These are phyloP conservation scores for Polypedilum vanderplanki DNA, from an alignment of 1,140 invertebrate genomes.

Conservation along the genomic window DNA sequence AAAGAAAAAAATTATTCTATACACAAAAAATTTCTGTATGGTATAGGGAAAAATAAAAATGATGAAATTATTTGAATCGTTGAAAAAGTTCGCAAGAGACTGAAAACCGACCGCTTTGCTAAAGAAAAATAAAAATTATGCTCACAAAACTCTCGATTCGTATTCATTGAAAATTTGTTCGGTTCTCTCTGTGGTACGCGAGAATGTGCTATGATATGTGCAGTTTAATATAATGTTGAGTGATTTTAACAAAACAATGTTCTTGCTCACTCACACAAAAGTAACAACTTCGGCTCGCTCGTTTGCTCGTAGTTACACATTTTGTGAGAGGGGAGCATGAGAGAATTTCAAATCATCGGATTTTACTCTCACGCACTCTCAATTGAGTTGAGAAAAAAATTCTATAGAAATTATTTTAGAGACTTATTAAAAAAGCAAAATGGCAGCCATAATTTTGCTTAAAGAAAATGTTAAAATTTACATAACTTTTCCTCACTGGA, in stretches of 20 bases:
- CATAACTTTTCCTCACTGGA: slow-evolving; percentile 9
- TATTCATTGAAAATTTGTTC: slow-evolving; percentile 1
- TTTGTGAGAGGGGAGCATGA: neutral
- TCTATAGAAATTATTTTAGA: neutral
- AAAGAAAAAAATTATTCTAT: slow-evolving; percentile 26
- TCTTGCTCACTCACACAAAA: neutral
- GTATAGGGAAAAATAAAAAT: slow-evolving; percentile 28
- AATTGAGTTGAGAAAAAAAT: too few relatives aligned
- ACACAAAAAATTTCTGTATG: slow-evolving; percentile 6
- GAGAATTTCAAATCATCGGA: neutral
- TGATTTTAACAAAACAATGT: neutral
- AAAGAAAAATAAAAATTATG: slow-evolving; percentile 28
- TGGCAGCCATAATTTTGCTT: neutral
- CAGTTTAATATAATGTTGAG: neutral
- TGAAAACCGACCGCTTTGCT: slow-evolving; percentile 22
- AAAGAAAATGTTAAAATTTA: neutral
- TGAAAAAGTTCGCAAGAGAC: slow-evolving; percentile 28
- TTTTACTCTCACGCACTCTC: too few relatives aligned
- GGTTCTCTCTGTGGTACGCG: neutral
- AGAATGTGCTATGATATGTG: neutral
- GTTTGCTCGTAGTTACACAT: neutral
- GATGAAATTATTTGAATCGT: slow-evolving; percentile 29
- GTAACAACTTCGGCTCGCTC: neutral
- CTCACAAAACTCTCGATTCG: slow-evolving; percentile 13
- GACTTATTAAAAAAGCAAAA: neutral